Conservation (phyloP, 2,797 vertebrate species). For the Rhodeus uyekii region DNA sequence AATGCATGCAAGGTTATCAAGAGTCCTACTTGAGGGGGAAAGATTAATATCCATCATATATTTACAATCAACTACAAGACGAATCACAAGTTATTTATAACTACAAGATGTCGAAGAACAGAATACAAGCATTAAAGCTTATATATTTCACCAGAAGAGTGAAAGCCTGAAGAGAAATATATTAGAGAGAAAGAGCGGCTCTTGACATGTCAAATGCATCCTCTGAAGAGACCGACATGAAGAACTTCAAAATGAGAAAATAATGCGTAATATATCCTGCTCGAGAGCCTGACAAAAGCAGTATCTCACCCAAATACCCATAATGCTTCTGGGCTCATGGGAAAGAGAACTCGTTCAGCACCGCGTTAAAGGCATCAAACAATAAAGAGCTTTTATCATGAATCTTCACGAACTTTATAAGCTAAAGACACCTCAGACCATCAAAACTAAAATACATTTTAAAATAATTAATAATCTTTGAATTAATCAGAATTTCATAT, state of each 20-base stretch:
- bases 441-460: neutral
- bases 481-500: neutral
- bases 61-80: neutral
- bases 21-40: neutral
- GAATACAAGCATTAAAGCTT: neutral
- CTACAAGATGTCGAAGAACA: too few relatives aligned
- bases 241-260: constrained; percentile 12
- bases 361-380: neutral
- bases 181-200: neutral
- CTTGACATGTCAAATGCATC: constrained; percentile 32
- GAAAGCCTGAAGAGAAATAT: neutral
- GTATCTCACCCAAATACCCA: constrained; percentile 41
- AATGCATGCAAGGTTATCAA: neutral
- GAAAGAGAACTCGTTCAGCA: constrained; percentile 6
- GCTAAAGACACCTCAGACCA: neutral
- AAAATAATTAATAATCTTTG: neutral
- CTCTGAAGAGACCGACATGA: constrained; percentile 13
- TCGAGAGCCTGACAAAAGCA: constrained; percentile 21
- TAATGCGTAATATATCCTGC: constrained; percentile 12
- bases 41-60: neutral
- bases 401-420: neutral
- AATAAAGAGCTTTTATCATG: neutral
- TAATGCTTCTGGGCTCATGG: constrained; percentile 22
- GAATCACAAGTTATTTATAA: too few relatives aligned
- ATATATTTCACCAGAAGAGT: neutral